These are phyloP conservation scores for Tetrapedia diversipes DNA, from an alignment of 2,888 invertebrate genomes.

Conservation along the genomic window DNA sequence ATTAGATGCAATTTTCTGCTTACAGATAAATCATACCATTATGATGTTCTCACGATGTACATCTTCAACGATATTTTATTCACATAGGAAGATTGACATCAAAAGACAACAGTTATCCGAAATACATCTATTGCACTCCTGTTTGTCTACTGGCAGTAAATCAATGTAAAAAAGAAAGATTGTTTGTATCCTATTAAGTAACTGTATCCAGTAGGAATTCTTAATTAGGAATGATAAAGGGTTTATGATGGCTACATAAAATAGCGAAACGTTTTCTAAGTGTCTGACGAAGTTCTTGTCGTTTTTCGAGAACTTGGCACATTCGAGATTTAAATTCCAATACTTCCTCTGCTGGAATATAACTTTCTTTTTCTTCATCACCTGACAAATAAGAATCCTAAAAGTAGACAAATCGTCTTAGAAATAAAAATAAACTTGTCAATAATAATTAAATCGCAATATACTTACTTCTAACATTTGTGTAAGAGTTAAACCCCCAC, in stretches of 20 bases:
- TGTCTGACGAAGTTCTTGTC: conserved; percentile 91
- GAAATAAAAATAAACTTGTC: neutral
- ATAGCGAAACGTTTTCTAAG: conserved; percentile 92
- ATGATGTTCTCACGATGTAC: conserved; percentile 48
- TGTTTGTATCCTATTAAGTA: conserved; percentile 65
- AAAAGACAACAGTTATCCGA: conserved; percentile 68
- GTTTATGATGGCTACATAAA: conserved; percentile 85
- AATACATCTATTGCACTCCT: conserved; percentile 70
- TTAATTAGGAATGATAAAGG: conserved; percentile 77
- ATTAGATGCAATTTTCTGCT: conserved; percentile 53
- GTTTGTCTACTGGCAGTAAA: conserved; percentile 72
- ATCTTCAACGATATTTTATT: conserved; percentile 63
- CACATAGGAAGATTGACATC: conserved; percentile 60
- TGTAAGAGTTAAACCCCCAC: conserved; percentile 87
- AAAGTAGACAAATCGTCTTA: conserved; percentile 54
- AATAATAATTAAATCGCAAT: neutral
- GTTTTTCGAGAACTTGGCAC: conserved; percentile 90
- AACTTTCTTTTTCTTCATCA: conserved; percentile 87
- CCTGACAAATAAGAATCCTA: conserved; percentile 92
- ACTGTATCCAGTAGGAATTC: conserved; percentile 69
- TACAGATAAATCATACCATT: conserved; percentile 59
- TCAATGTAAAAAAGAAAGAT: conserved; percentile 72
- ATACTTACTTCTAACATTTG: conserved; percentile 90
- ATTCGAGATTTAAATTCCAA: conserved; percentile 92
- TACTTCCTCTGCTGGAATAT: conserved; percentile 95